Percentiles rank a stretch among this genome's conserved stretches.
These are phyloP conservation scores for Microtus montanus DNA, from an alignment of 2,113 vertebrate species.

Conservation along the genomic window DNA sequence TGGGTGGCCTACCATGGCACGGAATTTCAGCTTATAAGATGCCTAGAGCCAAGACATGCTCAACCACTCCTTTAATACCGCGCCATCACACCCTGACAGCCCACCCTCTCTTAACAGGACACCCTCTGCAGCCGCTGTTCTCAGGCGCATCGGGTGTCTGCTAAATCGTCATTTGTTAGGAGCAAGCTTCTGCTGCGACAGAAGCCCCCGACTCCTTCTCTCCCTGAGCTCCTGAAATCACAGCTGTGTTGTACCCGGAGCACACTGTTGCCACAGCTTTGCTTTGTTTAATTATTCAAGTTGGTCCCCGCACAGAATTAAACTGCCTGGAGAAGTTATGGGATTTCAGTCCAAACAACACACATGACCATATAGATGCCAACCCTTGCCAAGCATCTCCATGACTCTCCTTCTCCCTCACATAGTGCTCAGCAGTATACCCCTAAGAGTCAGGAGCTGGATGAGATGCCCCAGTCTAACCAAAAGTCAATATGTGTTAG, in stretches of 20 bases:
- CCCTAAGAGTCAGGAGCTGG: neutral
- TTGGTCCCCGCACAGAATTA: constrained; percentile 74
- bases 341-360: constrained; percentile 54
- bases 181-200: constrained; percentile 66
- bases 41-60: neutral
- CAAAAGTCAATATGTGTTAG: neutral
- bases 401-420: neutral
- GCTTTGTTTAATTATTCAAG: constrained; percentile 78
- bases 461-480: neutral
- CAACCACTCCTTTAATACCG: neutral
- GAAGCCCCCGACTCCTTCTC: constrained; percentile 68
- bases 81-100: neutral
- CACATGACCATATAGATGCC: constrained; percentile 27
- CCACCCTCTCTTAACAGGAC: neutral
- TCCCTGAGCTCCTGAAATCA: constrained; percentile 68
- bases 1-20: neutral
- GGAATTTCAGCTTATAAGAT: constrained; percentile 39
- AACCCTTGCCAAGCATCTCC: neutral
- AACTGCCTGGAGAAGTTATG: constrained; percentile 67
- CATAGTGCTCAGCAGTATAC: neutral
- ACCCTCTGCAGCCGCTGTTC: neutral
- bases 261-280: constrained; percentile 74
- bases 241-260: constrained; percentile 77
- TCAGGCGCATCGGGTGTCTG: constrained; percentile 16
- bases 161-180: constrained; percentile 62